Evolutionary conservation across 2,797 vertebrate genomes (phyloP), one percentile per base, ranked within the genome.

Genomic region (Cynopterus sphinx): DNA sequence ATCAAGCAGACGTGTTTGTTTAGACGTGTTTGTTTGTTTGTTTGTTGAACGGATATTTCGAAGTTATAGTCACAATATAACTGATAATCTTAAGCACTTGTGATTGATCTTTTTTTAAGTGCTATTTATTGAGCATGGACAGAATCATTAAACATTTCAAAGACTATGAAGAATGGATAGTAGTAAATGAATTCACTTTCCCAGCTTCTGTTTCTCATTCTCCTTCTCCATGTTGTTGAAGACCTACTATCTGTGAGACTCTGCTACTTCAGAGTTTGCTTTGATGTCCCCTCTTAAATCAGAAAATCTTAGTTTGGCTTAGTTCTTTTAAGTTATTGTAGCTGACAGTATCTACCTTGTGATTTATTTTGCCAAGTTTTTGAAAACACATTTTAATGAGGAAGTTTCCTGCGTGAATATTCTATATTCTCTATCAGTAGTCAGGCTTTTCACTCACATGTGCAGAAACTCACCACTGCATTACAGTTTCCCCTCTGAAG

Each of bases 61-160:
- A 84, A 93, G 53, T 26, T 68, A n/a, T 0, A n/a, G 57, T 46
- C 36, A 65, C 43, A 68, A 0, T 70, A 59, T 91, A 94, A 65
- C 28, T 88, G n/a, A 59, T 41, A 74, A 21, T 87, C 46, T 16
- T 91, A 65, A 88, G 63, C 16, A 63, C 49, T 63, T 16, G 24
- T 31, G 51, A 86, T 63, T 81, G 68, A 83, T 93, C 77, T 74
- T 63, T 92, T 85, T 78, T 46, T 77, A 90, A 81, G 67, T 89
- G 59, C 22, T 78, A 13, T 65, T 92, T 95, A 70, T 73, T 51
- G 89, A 92, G 39, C 31, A 22, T 49, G 31, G 77, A 70, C 53
- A 63, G 63, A 70, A 57, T 83, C 73, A 78, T 91, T 83, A 86
- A 91, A 59, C 63, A 68, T 71, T 75, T 78, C 43, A 16, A 33